phyloP scores from a whole-genome alignment of 2,888 invertebrate species.

The Cosmia pyralina region DNA sequence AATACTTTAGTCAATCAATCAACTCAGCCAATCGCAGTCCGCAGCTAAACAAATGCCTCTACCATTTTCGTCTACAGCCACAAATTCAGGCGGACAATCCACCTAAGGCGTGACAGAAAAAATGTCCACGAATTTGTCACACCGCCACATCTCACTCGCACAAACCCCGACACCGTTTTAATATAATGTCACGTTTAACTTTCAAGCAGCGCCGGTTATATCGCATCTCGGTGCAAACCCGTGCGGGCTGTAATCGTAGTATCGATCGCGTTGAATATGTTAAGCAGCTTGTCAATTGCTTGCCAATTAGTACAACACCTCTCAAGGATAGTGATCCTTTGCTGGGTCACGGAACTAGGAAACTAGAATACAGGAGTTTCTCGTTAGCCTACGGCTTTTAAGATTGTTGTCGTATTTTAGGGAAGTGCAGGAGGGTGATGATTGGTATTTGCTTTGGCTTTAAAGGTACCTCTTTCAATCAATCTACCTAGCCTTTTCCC shows the following conservation, averaged over 20 bases:
- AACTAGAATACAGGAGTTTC: neutral
- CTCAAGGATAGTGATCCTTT: conserved; percentile 37
- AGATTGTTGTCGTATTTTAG: too few relatives aligned
- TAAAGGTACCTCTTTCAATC: too few relatives aligned
- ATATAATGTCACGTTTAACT: neutral
- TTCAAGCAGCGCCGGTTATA: neutral
- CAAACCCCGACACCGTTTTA: neutral
- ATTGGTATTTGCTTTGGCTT: too few relatives aligned
- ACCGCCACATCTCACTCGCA: neutral
- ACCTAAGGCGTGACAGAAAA: neutral
- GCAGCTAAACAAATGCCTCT: neutral
- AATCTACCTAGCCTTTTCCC: too few relatives aligned
- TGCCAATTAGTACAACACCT: conserved; percentile 39
- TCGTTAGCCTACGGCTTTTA: neutral
- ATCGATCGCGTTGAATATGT: conserved; percentile 45
- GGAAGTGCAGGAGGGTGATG: too few relatives aligned
- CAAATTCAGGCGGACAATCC: neutral
- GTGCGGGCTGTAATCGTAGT: conserved; percentile 23
- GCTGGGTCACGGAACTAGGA: neutral
- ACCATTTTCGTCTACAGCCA: neutral
- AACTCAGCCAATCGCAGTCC: neutral
- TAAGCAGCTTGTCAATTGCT: conserved; percentile 50
- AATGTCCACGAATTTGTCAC: neutral
- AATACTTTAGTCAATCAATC: conserved; percentile 1
- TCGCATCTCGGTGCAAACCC: conserved; percentile 15